Conservation (phyloP, 2,113 vertebrate species). For the Phylloscopus trochiloides region DNA sequence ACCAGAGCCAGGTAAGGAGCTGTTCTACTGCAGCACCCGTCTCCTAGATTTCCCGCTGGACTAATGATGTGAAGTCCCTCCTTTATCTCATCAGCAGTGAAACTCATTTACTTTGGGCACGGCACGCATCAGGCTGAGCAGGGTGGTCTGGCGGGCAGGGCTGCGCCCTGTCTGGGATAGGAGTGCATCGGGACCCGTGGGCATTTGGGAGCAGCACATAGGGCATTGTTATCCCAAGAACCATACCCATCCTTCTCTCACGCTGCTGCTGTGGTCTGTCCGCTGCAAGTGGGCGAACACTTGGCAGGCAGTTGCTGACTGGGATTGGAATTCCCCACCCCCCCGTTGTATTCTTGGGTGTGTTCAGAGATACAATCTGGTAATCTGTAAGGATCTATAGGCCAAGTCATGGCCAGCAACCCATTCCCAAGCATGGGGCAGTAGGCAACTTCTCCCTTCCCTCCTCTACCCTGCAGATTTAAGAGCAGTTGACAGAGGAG, state of each 20-base stretch:
- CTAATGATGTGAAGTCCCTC: not conserved
- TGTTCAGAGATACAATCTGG: not conserved
- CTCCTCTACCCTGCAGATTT: accelerated
- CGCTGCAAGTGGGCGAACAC: not conserved
- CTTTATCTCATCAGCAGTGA: not conserved
- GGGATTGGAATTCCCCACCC: not conserved
- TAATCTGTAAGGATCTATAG: not conserved
- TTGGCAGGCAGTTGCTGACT: not conserved
- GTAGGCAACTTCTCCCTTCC: not conserved
- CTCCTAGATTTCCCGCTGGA: not conserved
- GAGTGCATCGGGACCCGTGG: accelerated
- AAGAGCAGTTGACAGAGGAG: not conserved
- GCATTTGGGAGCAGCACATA: accelerated
- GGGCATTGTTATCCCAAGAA: not conserved
- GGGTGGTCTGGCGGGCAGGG: not conserved
- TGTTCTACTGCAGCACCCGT: not conserved
- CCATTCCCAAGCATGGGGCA: not conserved
- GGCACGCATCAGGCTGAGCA: accelerated
- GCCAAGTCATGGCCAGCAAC: not conserved
- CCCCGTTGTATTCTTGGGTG: not conserved
- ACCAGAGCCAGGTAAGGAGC: not conserved
- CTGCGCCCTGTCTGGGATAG: accelerated
- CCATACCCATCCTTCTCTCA: not conserved
- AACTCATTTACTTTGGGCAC: not conserved
- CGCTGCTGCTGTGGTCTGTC: not conserved